Evolutionary conservation across 2,797 vertebrate genomes (phyloP).

Genomic region (Gymnoscopelus braueri): DNA sequence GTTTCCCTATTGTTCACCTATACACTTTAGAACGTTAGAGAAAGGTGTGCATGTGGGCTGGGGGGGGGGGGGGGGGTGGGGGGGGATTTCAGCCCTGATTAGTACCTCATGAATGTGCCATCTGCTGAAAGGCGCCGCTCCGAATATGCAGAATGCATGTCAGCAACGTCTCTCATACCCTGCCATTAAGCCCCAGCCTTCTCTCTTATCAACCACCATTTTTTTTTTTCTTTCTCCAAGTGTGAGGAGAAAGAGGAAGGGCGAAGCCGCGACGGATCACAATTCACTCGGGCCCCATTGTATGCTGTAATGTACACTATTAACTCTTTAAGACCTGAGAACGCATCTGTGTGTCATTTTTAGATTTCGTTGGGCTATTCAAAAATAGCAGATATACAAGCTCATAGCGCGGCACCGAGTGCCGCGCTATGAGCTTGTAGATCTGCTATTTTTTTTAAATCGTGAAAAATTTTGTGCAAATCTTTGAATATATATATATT

Average conservation of each 20-base stretch:
- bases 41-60: no score
- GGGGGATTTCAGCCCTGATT: conserved; percentile 45
- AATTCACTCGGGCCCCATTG: conserved; percentile 79
- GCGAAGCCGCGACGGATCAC: conserved; percentile 70
- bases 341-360: no score
- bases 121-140: conserved; percentile 64
- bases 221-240: conserved; percentile 49
- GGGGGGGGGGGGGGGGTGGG: no score
- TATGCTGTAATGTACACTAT: conserved; percentile 85
- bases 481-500: no score
- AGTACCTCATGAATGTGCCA: conserved; percentile 60
- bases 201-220: conserved; percentile 77
- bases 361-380: no score
- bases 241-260: conserved; percentile 61
- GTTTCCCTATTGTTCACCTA: conserved; percentile 67
- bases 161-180: conserved; percentile 76
- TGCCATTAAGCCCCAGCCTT: conserved; percentile 77
- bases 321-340: no score
- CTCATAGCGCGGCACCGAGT: no score
- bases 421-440: no score
- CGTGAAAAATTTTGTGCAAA: no score
- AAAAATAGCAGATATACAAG: no score
- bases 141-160: conserved; percentile 74
- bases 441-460: no score
- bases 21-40: conserved; percentile 54